Evolutionary conservation across 2,888 invertebrate species (phyloP).

Genomic region (Taenaris catops): DNA sequence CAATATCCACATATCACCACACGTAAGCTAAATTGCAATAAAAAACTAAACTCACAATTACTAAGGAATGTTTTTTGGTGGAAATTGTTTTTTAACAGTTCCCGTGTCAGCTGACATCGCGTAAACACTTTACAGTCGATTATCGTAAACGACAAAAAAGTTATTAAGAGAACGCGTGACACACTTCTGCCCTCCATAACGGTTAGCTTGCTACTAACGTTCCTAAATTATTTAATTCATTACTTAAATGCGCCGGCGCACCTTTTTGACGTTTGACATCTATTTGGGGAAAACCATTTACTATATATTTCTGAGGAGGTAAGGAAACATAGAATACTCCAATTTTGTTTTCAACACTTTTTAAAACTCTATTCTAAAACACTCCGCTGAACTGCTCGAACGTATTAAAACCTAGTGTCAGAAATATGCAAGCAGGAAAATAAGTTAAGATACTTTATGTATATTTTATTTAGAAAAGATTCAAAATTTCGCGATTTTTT

Average conservation of each 20-base stretch:
- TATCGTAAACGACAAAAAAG: conserved; percentile 39
- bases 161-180: conserved; percentile 28
- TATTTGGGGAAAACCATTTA: conserved; percentile 23
- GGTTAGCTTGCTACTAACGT: conserved; percentile 37
- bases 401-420: no score
- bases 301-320: no score
- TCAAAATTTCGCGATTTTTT: no score
- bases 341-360: no score
- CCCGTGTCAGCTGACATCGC: conserved; percentile 84
- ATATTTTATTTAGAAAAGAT: no score
- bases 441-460: no score
- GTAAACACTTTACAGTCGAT: conserved; percentile 79
- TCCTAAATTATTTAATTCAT: conserved; percentile 26
- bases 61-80: conserved; percentile 82
- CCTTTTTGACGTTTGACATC: conserved; percentile 30
- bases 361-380: no score
- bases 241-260: conserved; percentile 44
- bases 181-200: conserved; percentile 51
- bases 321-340: no score
- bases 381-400: no score
- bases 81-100: conserved; percentile 81
- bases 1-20: no score
- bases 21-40: conserved; percentile 4
- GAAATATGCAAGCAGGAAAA: no score
- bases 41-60: conserved; percentile 85